Base-by-base conservation (phyloP, 1,140 invertebrate genomes). In the Lethocerus indicus region DNA sequence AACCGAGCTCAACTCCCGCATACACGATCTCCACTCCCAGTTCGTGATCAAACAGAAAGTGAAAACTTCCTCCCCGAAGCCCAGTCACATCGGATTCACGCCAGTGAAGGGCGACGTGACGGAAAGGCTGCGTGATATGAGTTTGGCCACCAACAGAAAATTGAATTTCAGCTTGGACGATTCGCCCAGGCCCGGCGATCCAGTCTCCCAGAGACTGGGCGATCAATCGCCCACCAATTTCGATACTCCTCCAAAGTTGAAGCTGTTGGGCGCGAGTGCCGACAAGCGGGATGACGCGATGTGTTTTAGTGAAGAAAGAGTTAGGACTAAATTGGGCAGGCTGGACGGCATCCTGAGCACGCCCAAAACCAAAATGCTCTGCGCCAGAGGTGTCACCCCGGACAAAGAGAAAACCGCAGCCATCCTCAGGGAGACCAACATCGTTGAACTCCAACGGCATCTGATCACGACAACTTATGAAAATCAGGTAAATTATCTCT, bases 381-480 rank as follows among this genome's bases (percentile, higher is more conserved):
- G 53, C 23, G 45, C 49, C 12, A 43, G 40, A 23, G 54, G 54
- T 5, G 58, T 63, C 12, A 54, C 54, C 29, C 61, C 63, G n/a
- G 59, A 62, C 49, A 58, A 57, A 21, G 75, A 71, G 51, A 83
- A 85, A 64, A 79, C 88, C 58, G 72, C 79, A 53, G 82, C 83
- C 59, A 88, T 90, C 63, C 70, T 90, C 36, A 71, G 75, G 43
- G 84, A 88, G 68, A 76, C 74, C 35, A 83, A 84, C 66, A 78
- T 81, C 3, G 62, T 87, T 25, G 82, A 87, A 64, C 70, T 90
- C 52, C 83, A 86, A 63, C 73, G 84, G 47, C 84, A 88, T 67
- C 69, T 90, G 20, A 75, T 90, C 50, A 80, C 76, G 6, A 75
- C 81, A 49, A 82, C 82, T 59, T 82, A 86, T 61, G 79, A 87